phyloP scores from a whole-genome alignment of 1,140 invertebrate species.

The Rhopalosiphum maidis region DNA sequence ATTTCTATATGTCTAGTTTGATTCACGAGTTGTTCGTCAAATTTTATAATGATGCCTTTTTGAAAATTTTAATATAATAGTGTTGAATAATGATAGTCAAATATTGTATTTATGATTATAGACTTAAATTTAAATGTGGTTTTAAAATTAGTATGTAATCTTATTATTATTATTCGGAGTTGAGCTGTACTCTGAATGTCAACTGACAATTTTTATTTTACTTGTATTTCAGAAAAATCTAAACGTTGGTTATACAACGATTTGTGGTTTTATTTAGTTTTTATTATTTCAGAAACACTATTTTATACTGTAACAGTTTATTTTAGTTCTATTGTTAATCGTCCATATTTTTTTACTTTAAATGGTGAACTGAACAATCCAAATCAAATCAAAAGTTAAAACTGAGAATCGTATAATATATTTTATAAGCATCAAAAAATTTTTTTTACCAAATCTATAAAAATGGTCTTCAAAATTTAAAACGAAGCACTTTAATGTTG shows the following conservation, averaged over 20 bases:
- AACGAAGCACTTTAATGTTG: neutral
- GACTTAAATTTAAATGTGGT: too few relatives aligned
- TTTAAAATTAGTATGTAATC: too few relatives aligned
- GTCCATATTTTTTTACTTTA: neutral
- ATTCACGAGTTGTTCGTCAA: too few relatives aligned
- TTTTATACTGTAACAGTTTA: neutral
- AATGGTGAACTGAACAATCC: neutral
- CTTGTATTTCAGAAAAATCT: neutral
- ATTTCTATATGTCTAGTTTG: too few relatives aligned
- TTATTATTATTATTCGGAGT: too few relatives aligned
- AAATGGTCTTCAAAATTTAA: too few relatives aligned
- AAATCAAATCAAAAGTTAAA: neutral
- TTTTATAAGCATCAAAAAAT: neutral
- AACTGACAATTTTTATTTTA: neutral
- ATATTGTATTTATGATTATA: too few relatives aligned
- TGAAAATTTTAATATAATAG: too few relatives aligned
- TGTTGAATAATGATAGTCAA: too few relatives aligned
- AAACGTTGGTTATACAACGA: neutral
- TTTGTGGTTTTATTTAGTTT: neutral
- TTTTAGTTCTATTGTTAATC: neutral
- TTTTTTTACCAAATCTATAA: too few relatives aligned
- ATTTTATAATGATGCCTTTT: too few relatives aligned
- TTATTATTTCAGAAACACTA: neutral
- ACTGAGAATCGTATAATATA: neutral
- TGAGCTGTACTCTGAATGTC: too few relatives aligned